Evolutionary conservation across 2,797 vertebrate species (phyloP).

Genomic region (Enteromius treurensis): DNA sequence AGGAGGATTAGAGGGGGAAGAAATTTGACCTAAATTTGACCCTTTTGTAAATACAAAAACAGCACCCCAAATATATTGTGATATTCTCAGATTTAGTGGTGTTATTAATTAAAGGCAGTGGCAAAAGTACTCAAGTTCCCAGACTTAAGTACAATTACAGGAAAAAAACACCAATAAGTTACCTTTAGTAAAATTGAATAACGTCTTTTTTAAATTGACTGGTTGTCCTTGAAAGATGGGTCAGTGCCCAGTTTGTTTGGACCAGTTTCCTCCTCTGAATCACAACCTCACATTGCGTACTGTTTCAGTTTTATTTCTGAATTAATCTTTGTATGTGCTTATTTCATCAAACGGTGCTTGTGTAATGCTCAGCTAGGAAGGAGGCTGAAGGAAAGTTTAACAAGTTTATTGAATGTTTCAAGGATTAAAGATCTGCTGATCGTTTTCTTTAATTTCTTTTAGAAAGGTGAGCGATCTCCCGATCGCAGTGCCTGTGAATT

Average conservation of each 20-base stretch:
- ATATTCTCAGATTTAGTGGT: background rate
- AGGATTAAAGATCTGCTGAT: too few relatives aligned
- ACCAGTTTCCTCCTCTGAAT: background rate
- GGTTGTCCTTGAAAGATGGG: too few relatives aligned
- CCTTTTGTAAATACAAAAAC: background rate
- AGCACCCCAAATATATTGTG: background rate
- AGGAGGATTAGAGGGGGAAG: background rate
- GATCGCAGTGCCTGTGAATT: too few relatives aligned
- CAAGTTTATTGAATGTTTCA: too few relatives aligned
- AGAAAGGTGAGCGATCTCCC: too few relatives aligned
- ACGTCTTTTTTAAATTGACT: background rate
- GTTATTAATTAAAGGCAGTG: background rate
- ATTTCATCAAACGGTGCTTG: background rate
- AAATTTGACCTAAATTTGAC: too few relatives aligned
- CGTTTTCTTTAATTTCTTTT: too few relatives aligned
- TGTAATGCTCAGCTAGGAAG: too few relatives aligned
- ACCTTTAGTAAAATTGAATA: background rate
- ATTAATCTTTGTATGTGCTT: background rate
- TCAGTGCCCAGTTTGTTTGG: background rate
- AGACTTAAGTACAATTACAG: background rate
- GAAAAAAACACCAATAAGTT: background rate
- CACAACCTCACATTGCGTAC: background rate
- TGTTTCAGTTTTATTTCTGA: background rate
- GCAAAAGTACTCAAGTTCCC: background rate
- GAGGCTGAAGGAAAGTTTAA: too few relatives aligned